Conservation (phyloP, 2,113 vertebrate genomes). For the Saiga tatarica region DNA sequence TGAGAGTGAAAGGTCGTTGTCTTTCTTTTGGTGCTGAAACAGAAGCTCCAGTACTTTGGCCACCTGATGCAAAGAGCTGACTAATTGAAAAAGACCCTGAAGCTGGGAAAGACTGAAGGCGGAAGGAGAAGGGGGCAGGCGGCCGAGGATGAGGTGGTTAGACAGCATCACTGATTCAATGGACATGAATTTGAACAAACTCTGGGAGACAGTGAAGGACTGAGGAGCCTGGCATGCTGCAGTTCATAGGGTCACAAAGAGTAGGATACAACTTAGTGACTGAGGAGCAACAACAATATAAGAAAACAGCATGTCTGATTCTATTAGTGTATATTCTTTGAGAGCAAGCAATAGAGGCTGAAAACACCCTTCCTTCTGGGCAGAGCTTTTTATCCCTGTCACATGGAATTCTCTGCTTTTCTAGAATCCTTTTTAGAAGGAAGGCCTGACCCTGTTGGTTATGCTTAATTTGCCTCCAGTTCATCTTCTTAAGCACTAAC, state of each 20-base stretch:
- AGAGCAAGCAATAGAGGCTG: neutral
- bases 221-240: neutral
- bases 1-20: neutral
- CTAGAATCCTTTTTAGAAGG: neutral
- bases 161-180: neutral
- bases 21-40: neutral
- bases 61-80: neutral
- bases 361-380: neutral
- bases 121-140: neutral
- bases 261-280: neutral
- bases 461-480: neutral
- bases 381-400: neutral
- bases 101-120: neutral
- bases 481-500: neutral
- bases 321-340: neutral
- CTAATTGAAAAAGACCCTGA: neutral
- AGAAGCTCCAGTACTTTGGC: neutral
- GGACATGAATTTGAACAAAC: neutral
- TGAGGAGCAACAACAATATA: neutral
- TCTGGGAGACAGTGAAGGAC: neutral
- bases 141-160: neutral
- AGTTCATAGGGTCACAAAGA: neutral
- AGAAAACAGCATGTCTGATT: neutral
- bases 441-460: neutral
- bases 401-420: neutral